Evolutionary conservation across 2,888 invertebrate genomes (phyloP).

Genomic region (Mylabris sibirica): DNA sequence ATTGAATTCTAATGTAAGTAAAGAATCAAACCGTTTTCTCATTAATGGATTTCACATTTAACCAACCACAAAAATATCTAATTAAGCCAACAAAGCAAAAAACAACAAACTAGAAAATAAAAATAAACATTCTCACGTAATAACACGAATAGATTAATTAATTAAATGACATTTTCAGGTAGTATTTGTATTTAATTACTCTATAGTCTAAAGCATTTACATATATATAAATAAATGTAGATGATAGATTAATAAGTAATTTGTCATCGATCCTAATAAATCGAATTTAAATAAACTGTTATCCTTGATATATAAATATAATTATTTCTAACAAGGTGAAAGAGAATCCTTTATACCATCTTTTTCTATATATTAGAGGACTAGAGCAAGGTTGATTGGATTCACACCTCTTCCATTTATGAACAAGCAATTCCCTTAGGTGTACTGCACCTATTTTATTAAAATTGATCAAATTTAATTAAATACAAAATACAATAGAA

Average conservation of each 20-base stretch:
- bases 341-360: not conserved
- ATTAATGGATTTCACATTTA: slow-evolving; percentile 8
- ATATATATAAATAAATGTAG: not conserved
- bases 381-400: slow-evolving; percentile 37
- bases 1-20: not conserved
- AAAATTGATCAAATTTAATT: too few relatives aligned
- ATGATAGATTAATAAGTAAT: not conserved
- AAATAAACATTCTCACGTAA: not conserved
- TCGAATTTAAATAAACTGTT: not conserved
- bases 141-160: not conserved
- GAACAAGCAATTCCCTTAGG: not conserved
- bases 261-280: not conserved
- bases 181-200: not conserved
- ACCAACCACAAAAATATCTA: not conserved
- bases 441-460: too few relatives aligned
- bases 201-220: too few relatives aligned
- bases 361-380: slow-evolving; percentile 20
- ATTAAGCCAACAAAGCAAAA: not conserved
- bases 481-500: too few relatives aligned
- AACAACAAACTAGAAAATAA: not conserved
- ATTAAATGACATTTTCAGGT: slow-evolving; percentile 4
- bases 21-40: not conserved
- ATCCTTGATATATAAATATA: slow-evolving; percentile 8
- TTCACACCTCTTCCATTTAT: slow-evolving; percentile 31
- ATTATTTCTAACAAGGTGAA: not conserved